Evolutionary conservation across 2,888 invertebrate species (phyloP), one percentile per base, ranked within the genome.

Genomic region (Torymus texanus): DNA sequence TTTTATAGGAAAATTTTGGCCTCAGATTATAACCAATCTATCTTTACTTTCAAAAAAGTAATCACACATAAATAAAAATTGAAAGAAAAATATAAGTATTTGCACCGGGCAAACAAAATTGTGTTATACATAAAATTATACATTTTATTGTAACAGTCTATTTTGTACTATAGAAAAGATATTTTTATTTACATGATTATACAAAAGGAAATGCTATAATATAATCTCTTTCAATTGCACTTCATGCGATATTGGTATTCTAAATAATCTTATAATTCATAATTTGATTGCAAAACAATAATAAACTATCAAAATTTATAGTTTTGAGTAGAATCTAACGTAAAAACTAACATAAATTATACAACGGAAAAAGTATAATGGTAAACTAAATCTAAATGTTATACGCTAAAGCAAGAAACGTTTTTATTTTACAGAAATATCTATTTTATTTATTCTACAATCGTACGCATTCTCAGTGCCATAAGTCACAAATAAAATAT

Each of bases 371-470:
- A 53, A 29, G 8, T 63, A 21, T 29, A n/a, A 63, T 13, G n/a
- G 16, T 73, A 53, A 56, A 16, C 63, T 73, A 73, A 2, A 29
- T 29, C 11, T 56, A 73, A 3, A 8, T 53, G 14, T 8, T 55
- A 24, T 55, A 13, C 14, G 51, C 11, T 75, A 61, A 75, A 75
- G 68, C 68, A 75, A 75, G 75, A 75, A 75, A 75, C 41, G 75
- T 55, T 13, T 75, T 41, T 75, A 67, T 61, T 61, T 58, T 67
- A 67, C 11, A 67, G 63, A 16, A n/a, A 13, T 16, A 71, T 41
- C 18, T 59, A 73, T 18, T 63, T 62, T 70, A 68, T 55, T 3
- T 29, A 41, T 41, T 41, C 11, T 67, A 59, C 24, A 24, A 66
- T 16, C 41, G n/a, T 67, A 61, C 66, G 66, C 29, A 59, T 66